Evolutionary conservation across 2,888 invertebrate genomes (phyloP).

Genomic region (Andrena praecox): DNA sequence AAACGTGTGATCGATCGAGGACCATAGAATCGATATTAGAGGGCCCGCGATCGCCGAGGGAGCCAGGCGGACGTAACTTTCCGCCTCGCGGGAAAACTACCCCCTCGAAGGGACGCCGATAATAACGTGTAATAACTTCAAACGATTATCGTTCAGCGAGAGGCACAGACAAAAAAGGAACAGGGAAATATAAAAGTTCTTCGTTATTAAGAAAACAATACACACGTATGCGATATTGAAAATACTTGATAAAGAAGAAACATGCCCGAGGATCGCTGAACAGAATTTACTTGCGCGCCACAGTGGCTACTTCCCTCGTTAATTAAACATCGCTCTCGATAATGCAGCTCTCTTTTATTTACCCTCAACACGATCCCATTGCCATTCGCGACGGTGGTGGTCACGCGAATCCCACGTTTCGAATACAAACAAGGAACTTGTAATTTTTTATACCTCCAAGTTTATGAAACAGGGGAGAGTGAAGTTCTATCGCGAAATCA

Average conservation of each 20-base stretch:
- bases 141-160: conserved; percentile 14
- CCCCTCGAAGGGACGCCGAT: conserved; percentile 14
- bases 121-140: conserved; percentile 33
- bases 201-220: no score
- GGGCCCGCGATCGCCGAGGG: conserved; percentile 13
- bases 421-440: no score
- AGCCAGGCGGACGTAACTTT: conserved; percentile 40
- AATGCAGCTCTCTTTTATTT: not conserved
- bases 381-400: no score
- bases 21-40: conserved; percentile 63
- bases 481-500: not conserved
- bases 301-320: not conserved
- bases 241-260: not conserved
- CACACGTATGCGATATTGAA: no score
- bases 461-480: no score
- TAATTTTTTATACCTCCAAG: no score
- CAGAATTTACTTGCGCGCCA: not conserved
- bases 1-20: conserved; percentile 65
- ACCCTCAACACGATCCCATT: not conserved
- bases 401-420: no score
- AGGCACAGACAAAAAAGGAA: not conserved
- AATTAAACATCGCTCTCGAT: not conserved
- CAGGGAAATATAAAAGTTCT: no score
- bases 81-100: conserved; percentile 33
- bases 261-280: not conserved